Percentiles rank a stretch among this genome's conserved stretches.
Evolutionary conservation across 2,113 vertebrate species (phyloP).

Genomic region (Melierax canorus): DNA sequence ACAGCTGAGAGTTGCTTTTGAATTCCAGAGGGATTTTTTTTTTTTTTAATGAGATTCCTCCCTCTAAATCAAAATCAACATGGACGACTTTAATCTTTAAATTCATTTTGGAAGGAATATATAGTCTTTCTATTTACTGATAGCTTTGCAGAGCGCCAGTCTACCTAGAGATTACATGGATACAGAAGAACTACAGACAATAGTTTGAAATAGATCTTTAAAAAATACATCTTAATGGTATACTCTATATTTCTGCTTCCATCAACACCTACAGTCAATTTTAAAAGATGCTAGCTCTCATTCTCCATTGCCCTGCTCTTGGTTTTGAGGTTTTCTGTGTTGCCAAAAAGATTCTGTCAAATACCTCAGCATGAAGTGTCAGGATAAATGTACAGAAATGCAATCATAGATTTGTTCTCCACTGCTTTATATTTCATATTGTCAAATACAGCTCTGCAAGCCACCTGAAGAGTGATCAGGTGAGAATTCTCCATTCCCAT

Average conservation of each 20-base stretch:
- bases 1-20: not conserved
- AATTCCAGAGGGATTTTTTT: not conserved
- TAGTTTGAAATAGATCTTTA: not conserved
- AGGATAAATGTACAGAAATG: not conserved
- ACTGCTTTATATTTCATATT: not conserved
- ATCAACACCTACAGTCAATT: not conserved
- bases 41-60: not conserved
- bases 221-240: not conserved
- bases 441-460: not conserved
- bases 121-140: not conserved
- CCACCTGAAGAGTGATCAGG: not conserved
- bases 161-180: not conserved
- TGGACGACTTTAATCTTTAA: not conserved
- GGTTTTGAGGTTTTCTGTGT: not conserved
- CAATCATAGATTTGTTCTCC: not conserved
- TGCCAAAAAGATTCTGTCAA: not conserved
- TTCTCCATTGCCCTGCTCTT: not conserved
- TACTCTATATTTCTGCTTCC: not conserved
- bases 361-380: not conserved
- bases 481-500: not conserved
- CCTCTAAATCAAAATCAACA: not conserved
- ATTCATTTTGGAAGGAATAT: not conserved
- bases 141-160: not conserved
- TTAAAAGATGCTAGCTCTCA: not conserved
- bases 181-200: not conserved